Conservation (phyloP, 2,113 vertebrate species). For the Callospermophilus lateralis region DNA sequence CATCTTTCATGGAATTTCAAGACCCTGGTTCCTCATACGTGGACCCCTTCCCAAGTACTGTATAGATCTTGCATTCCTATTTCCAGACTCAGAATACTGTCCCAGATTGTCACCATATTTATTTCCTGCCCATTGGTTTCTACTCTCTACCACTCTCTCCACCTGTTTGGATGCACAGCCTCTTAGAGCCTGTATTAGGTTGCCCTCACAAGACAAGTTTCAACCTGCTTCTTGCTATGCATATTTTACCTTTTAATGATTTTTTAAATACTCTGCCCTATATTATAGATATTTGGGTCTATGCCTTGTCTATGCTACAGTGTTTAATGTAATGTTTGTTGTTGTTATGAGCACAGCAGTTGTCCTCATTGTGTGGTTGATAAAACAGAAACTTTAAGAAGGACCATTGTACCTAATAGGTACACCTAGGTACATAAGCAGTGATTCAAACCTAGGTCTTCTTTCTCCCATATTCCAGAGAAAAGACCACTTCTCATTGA, state of each 20-base stretch:
- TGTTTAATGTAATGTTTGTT: background rate
- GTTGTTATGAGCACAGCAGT: background rate
- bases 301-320: background rate
- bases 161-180: background rate
- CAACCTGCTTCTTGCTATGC: background rate
- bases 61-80: background rate
- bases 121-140: background rate
- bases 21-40: background rate
- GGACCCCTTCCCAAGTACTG: background rate
- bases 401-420: background rate
- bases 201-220: background rate
- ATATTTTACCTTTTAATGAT: background rate
- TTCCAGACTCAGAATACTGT: background rate
- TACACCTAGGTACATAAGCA: background rate
- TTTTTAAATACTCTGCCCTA: background rate
- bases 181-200: background rate
- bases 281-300: background rate
- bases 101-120: background rate
- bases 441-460: background rate
- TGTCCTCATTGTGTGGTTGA: background rate
- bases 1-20: background rate
- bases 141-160: background rate
- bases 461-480: background rate
- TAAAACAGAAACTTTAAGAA: background rate
- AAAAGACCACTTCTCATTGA: background rate